These are phyloP conservation scores for Pygathrix nemaeus DNA, from an alignment of 2,113 vertebrate genomes.

Conservation along the genomic window DNA sequence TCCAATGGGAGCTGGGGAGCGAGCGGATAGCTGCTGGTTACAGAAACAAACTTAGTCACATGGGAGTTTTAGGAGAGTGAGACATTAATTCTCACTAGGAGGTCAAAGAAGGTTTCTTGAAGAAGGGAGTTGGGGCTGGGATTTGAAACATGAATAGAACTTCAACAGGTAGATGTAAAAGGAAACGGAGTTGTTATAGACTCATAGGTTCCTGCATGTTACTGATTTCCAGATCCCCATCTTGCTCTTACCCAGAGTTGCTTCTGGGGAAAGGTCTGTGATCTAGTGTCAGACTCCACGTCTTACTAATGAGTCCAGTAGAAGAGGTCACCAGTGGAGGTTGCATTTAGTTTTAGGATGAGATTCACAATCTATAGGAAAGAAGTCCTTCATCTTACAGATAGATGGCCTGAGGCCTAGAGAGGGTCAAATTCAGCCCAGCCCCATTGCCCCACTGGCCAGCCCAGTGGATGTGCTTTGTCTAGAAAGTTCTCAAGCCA, in stretches of 20 bases:
- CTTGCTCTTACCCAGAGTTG: not conserved
- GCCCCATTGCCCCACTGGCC: not conserved
- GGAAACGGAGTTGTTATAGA: not conserved
- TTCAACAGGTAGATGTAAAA: not conserved
- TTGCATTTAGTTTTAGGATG: not conserved
- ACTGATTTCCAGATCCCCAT: not conserved
- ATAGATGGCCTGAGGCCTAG: not conserved
- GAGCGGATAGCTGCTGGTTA: not conserved
- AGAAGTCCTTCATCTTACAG: not conserved
- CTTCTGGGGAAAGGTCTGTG: not conserved
- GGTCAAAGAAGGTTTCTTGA: not conserved
- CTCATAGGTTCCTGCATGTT: not conserved
- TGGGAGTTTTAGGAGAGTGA: not conserved
- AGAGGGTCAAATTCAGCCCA: not conserved
- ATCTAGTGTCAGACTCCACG: not conserved
- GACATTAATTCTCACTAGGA: not conserved
- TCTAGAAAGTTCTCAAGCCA: constrained; percentile 2
- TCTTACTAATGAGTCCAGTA: not conserved
- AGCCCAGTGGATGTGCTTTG: not conserved
- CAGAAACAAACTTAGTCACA: not conserved
- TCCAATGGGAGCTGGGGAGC: not conserved
- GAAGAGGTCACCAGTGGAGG: not conserved
- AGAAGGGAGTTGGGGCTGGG: not conserved
- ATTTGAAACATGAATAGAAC: not conserved
- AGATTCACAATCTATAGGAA: not conserved